Percentiles rank a stretch among this genome's conserved stretches.
Conservation (phyloP, 2,113 vertebrate species). For the Microcebus jonahi region DNA sequence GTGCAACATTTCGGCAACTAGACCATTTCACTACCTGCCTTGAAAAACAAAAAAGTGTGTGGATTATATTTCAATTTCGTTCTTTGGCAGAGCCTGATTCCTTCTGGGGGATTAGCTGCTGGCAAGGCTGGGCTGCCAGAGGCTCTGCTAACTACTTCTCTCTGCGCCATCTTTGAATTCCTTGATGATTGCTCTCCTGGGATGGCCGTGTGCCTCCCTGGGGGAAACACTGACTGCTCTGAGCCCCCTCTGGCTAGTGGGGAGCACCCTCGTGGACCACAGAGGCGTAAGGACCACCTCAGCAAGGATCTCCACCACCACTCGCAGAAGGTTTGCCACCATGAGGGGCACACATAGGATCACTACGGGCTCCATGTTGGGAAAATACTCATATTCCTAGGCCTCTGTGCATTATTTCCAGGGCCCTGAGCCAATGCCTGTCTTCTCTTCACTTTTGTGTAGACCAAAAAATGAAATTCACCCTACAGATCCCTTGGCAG, state of each 20-base stretch:
- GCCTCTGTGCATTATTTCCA: not conserved
- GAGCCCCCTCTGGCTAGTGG: not conserved
- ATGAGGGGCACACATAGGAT: not conserved
- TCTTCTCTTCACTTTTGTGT: not conserved
- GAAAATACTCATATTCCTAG: not conserved
- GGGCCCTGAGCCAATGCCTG: not conserved
- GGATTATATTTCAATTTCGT: not conserved
- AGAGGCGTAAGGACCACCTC: not conserved
- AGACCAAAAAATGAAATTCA: slow-evolving; percentile 2
- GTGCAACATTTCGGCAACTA: not conserved
- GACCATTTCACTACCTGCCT: not conserved
- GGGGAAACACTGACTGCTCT: not conserved
- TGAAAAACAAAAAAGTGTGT: not conserved
- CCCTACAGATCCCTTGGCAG: not conserved
- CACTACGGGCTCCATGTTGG: not conserved
- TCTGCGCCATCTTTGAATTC: not conserved
- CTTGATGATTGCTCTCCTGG: not conserved
- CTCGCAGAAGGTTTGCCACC: rapidly evolving
- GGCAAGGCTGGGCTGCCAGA: slow-evolving; percentile 50
- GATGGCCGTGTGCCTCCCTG: too few species aligned
- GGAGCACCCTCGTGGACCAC: not conserved
- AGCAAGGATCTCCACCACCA: not conserved
- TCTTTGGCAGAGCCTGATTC: not conserved
- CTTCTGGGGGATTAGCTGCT: slow-evolving; percentile 13
- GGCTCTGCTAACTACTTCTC: not conserved